These are phyloP conservation scores for Urocyon cinereoargenteus DNA, from an alignment of 2,797 vertebrate genomes.

Conservation along the genomic window DNA sequence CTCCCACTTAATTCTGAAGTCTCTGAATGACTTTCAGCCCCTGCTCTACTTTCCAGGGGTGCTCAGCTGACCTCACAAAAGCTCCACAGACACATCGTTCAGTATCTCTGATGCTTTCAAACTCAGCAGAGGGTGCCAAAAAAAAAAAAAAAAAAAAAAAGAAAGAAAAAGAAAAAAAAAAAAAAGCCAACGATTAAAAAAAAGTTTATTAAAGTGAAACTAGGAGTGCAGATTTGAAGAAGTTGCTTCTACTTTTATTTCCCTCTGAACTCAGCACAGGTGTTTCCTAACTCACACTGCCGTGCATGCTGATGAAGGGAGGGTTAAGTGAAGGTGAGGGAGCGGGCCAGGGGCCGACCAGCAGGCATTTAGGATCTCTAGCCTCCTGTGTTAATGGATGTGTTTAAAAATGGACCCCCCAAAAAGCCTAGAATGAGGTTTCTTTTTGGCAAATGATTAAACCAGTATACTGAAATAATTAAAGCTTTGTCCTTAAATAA, in stretches of 20 bases:
- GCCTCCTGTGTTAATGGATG: conserved; percentile 62
- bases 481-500: conserved; percentile 85
- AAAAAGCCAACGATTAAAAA: conserved; percentile 72
- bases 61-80: conserved; percentile 79
- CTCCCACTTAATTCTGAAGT: conserved; percentile 67
- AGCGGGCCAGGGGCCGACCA: conserved; percentile 61
- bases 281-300: conserved; percentile 82
- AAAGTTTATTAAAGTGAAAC: conserved; percentile 87
- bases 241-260: conserved; percentile 78
- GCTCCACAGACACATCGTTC: not conserved
- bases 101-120: conserved; percentile 80
- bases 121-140: conserved; percentile 74
- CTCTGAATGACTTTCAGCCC: conserved; percentile 75
- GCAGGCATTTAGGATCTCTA: conserved; percentile 44
- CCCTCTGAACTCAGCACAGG: conserved; percentile 81
- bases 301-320: conserved; percentile 68
- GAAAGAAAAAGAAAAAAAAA: conserved; percentile 73
- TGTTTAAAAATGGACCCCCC: conserved; percentile 75
- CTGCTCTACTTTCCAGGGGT: conserved; percentile 76
- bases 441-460: conserved; percentile 87
- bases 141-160: conserved; percentile 74
- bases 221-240: conserved; percentile 63
- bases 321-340: conserved; percentile 70
- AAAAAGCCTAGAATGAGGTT: conserved; percentile 83
- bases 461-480: conserved; percentile 87